Base-by-base conservation (phyloP, 2,797 vertebrate species). In the Babyrousa celebensis region DNA sequence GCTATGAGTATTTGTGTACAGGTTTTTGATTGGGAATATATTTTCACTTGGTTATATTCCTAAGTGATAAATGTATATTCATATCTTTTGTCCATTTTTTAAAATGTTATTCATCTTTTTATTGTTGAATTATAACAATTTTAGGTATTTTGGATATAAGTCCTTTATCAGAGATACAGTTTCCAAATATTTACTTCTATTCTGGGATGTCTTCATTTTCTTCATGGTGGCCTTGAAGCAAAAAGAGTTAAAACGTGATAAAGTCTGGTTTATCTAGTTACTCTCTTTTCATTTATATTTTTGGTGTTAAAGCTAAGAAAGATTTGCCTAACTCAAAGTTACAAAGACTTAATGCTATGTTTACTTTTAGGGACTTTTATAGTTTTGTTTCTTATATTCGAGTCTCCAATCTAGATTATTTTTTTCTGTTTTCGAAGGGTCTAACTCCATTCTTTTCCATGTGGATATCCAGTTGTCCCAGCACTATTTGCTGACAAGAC, bases 361-460 rank as follows among this genome's bases (percentile, higher is more conserved):
- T 93, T 90, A 40, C 36, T 60, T 94, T 8, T 52, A 32, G 58
- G 48, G 48, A 78, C 29, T 52, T 71, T 70, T 78, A 2, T 78
- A 88, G 20, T 87, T 91, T 83, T 52, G 29, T 68, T 15, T 83
- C 23, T 78, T 54, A 43, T 84, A 78, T n/a, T 87, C 40, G 54
- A 21, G 15, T 17, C 36, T 40, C 14, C 72, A 25, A 54, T 12
- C 6, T 5, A 84, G 12, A 67, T 43, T 52, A 65, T 25, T 43
- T 58, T 91, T 91, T 77, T n/a, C 70, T 58, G 29, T 40, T 25
- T 12, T 15, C 40, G 32, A 58, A 68, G 36, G 1, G 29, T 79
- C 36, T 48, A 52, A 1, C 6, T 88, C 71, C 56, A 58, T 71
- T 80, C 54, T 88, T 85, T 85, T 8, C 63, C 18, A 9, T 0